Conservation (phyloP, 2,113 vertebrate species). For the Corynorhinus townsendii region DNA sequence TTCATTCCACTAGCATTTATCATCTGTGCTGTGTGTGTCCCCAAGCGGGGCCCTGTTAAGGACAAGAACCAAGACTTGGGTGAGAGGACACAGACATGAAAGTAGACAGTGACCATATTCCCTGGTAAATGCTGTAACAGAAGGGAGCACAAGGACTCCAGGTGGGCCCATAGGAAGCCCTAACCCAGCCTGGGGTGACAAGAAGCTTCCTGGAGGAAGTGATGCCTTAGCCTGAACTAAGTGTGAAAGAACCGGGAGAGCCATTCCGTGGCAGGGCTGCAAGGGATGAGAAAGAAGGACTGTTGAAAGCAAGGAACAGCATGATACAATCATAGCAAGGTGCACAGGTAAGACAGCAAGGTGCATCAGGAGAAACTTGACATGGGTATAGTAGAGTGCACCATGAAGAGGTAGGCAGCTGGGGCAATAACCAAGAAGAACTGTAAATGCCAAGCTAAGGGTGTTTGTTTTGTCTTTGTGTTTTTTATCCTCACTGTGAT, state of each 20-base stretch:
- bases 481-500: neutral
- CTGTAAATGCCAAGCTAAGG: neutral
- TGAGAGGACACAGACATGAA: neutral
- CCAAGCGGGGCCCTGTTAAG: neutral
- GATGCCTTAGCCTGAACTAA: neutral
- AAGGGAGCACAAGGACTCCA: neutral
- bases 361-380: neutral
- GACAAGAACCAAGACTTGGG: neutral
- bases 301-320: neutral
- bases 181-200: neutral
- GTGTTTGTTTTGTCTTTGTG: neutral
- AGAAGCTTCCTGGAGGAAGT: neutral
- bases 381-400: neutral
- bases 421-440: neutral
- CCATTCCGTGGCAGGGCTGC: neutral
- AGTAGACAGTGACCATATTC: neutral
- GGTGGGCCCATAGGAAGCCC: neutral
- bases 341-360: neutral
- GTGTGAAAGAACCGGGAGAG: neutral
- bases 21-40: neutral
- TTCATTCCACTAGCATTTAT: neutral
- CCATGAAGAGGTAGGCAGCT: neutral
- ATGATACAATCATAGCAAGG: neutral
- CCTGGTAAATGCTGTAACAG: neutral
- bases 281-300: neutral